phyloP scores from a whole-genome alignment of 1,140 invertebrate species.

The Papilio glaucus region DNA sequence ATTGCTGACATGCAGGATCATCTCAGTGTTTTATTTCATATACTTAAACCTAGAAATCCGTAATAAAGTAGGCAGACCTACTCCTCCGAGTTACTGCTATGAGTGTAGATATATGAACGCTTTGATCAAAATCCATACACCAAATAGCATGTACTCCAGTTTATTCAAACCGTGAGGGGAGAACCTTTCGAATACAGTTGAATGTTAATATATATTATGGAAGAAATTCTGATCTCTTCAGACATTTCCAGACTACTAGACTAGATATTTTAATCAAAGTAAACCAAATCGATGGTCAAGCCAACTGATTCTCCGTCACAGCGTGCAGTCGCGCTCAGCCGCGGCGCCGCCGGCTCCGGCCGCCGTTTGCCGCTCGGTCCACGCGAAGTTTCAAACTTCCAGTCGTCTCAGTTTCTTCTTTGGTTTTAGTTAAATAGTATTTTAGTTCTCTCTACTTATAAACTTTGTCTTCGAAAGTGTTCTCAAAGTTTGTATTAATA shows the following conservation, averaged over 20 bases:
- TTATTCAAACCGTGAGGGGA: too few relatives aligned
- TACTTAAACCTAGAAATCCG: too few relatives aligned
- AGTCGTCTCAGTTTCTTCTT: neutral
- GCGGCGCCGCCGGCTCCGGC: too few relatives aligned
- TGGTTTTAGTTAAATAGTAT: neutral
- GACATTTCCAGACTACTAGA: neutral
- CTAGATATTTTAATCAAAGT: constrained; percentile 16
- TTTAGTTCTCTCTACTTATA: neutral
- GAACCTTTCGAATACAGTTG: too few relatives aligned
- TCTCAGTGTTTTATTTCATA: too few relatives aligned
- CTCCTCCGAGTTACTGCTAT: too few relatives aligned
- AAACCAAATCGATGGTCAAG: neutral
- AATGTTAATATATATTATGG: neutral
- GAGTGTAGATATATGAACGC: too few relatives aligned
- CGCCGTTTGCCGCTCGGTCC: too few relatives aligned
- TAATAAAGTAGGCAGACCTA: too few relatives aligned
- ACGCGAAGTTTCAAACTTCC: neutral
- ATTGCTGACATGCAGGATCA: too few relatives aligned
- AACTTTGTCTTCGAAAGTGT: neutral
- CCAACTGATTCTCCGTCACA: neutral
- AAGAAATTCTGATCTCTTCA: neutral
- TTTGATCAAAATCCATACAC: too few relatives aligned
- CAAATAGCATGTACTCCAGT: too few relatives aligned
- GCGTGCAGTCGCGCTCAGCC: neutral
- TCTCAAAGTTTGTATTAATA: neutral